Evolutionary conservation across 2,888 invertebrate genomes (phyloP), one percentile per base, ranked within the genome.

Genomic region (Cryptocheilus praepositus): DNA sequence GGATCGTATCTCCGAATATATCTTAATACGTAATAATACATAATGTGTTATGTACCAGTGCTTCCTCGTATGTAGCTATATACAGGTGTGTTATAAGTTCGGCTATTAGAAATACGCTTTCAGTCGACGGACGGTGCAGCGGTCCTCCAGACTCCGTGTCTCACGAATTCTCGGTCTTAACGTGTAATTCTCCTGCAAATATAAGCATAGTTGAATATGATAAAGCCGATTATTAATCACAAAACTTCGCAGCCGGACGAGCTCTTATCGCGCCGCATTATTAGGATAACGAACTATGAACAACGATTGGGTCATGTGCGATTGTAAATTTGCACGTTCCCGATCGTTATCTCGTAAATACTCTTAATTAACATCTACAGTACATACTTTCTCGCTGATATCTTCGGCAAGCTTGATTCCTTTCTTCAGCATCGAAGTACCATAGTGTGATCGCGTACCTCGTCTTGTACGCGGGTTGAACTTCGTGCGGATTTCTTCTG

Each of bases 401-500:
- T 84, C 93, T 89, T 77, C 89, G 89, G 65, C 92, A 91, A 49
- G 96, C 96, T 83, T 93, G 92, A 84, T 93, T 94, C 79, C 95
- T 91, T 89, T 96, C 96, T 71, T 92, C 92, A 0, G 95, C 93
- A 89, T 97, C 97, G 84, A 96, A 96, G 89, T 97, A 97, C 97
- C 97, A 97, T 66, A 97, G 90, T 25, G 97, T 97, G 71, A 97
- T 96, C 51, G 97, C 97, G 86, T 96, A 97, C 88, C 97, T 92
- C 13, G 97, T 97, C 84, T 93, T 92, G 86, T 92, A 95, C 0
- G 98, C 95, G 1, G 98, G 98, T 88, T 97, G 95, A 0, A 99
- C 98, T 90, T 98, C 98, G 86, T 98, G 98, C 0, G 98, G 98
- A 90, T 98, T 98, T 78, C 98, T 92, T 81, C 96, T 91, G 85